phyloP scores from a whole-genome alignment of 2,888 invertebrate genomes.

The Pristionchus arcanus region DNA sequence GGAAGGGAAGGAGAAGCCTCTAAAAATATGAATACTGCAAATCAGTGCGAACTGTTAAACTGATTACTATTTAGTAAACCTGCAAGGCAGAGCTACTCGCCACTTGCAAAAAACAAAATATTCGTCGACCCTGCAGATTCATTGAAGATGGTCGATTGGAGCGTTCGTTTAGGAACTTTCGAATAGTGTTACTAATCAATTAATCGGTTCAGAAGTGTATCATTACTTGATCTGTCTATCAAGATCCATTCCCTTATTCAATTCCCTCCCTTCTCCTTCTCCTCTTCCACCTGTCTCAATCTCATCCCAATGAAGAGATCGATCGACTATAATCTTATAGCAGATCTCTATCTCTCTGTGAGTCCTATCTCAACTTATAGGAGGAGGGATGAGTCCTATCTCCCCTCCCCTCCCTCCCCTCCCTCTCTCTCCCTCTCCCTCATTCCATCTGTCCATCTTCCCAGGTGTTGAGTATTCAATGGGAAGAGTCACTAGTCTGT shows the following conservation, averaged over 20 bases:
- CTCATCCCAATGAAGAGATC: constrained; percentile 6
- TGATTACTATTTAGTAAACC: too few relatives aligned
- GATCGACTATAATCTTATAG: background rate
- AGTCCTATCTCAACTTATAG: background rate
- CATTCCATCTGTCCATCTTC: constrained; percentile 31
- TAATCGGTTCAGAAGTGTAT: too few relatives aligned
- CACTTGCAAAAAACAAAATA: too few relatives aligned
- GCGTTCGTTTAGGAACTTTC: too few relatives aligned
- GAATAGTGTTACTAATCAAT: too few relatives aligned
- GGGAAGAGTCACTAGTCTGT: background rate
- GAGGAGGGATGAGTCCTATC: background rate
- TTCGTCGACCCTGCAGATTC: too few relatives aligned
- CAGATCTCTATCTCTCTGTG: background rate
- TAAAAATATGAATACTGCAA: too few relatives aligned
- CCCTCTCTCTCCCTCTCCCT: background rate
- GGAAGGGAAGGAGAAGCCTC: background rate
- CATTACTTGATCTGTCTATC: background rate
- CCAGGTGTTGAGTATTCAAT: constrained; percentile 31
- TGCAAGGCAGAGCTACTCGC: too few relatives aligned
- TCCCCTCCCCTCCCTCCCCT: background rate
- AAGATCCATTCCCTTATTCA: background rate
- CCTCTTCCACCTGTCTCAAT: background rate
- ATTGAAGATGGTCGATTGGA: too few relatives aligned
- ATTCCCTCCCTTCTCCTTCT: background rate
- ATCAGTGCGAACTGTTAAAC: too few relatives aligned